Conservation (phyloP, 1,140 invertebrate species). For the Trichonephila inaurata region DNA sequence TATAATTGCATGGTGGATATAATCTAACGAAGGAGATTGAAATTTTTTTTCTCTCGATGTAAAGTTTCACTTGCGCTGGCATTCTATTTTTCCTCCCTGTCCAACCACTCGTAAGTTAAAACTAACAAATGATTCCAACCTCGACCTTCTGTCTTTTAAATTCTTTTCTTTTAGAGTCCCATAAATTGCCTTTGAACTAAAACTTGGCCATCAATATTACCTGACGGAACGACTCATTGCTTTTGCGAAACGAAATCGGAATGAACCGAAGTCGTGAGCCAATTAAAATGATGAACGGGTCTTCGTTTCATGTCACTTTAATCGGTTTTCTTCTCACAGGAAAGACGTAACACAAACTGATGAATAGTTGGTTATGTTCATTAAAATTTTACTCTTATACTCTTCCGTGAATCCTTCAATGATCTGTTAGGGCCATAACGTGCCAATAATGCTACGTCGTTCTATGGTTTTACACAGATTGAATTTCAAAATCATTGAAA, state of each 20-base stretch:
- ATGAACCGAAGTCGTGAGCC: not conserved
- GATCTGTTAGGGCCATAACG: not conserved
- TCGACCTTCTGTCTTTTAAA: not conserved
- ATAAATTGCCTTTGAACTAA: not conserved
- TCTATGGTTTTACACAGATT: not conserved
- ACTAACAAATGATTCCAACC: not conserved
- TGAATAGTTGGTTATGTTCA: not conserved
- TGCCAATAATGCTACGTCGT: not conserved
- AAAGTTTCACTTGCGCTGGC: no score
- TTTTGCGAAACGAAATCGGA: not conserved
- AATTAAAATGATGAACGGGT: conserved; percentile 29
- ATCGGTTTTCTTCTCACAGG: not conserved
- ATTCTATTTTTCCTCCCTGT: not conserved
- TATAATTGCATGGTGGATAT: no score
- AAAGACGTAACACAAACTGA: not conserved
- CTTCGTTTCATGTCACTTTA: conserved; percentile 30
- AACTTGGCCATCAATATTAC: not conserved
- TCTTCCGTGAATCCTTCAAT: not conserved
- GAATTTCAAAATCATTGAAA: no score
- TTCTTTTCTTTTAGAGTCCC: not conserved
- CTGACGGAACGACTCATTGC: not conserved
- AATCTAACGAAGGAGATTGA: no score
- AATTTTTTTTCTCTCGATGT: no score
- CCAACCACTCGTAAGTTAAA: not conserved
- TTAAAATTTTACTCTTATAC: conserved; percentile 2